A percentile compares a stretch with the other conserved stretches of the same genome.
Conservation (phyloP, 2,113 vertebrate genomes). For the Melanotaenia duboulayi region DNA sequence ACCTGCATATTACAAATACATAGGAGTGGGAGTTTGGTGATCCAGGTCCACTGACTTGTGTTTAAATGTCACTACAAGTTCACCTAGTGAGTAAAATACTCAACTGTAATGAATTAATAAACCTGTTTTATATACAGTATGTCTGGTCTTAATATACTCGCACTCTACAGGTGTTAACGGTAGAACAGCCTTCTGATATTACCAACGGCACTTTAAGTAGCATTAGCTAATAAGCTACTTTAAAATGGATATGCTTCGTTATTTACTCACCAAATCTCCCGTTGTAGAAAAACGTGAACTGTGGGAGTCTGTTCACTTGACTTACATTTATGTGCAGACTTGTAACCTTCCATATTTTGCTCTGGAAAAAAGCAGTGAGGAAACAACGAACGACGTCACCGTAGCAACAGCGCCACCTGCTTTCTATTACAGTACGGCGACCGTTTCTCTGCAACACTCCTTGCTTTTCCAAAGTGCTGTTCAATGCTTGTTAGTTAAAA, state of each 20-base stretch:
- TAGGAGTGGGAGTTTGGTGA: background rate
- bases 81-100: background rate
- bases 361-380: background rate
- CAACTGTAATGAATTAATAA: background rate
- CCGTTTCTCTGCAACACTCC: background rate
- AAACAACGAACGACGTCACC: background rate
- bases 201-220: background rate
- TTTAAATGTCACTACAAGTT: background rate
- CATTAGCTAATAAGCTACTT: background rate
- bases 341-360: background rate
- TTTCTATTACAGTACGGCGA: background rate
- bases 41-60: background rate
- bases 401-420: conserved; percentile 56
- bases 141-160: background rate
- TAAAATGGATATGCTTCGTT: accelerated
- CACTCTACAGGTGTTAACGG: background rate
- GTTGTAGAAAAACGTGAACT: background rate
- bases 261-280: conserved; percentile 25
- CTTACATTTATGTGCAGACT: background rate
- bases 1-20: background rate
- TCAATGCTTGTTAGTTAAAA: background rate
- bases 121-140: background rate
- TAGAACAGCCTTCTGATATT: background rate
- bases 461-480: background rate
- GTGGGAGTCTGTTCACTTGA: background rate